A percentile compares a stretch with the other conserved stretches of the same genome.
These are phyloP conservation scores for Lysandra coridon DNA, from an alignment of 2,888 invertebrate species.

Conservation along the genomic window DNA sequence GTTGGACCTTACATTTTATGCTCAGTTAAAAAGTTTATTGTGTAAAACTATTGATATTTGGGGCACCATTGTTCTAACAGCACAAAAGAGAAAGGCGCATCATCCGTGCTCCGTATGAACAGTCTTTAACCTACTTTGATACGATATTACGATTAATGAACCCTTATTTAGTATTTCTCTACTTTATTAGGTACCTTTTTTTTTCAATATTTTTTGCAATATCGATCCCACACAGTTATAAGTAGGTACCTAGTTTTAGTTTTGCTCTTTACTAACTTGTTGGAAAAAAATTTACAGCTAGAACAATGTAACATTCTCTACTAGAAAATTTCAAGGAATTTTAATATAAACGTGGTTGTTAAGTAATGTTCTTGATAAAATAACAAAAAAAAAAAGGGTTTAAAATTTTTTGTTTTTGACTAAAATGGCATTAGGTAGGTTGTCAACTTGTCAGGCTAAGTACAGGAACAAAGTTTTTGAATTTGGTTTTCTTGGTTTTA, in stretches of 20 bases:
- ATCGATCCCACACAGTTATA: neutral
- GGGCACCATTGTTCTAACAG: constrained; percentile 33
- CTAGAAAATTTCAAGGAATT: neutral
- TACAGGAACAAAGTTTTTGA: too few species aligned
- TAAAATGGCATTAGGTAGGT: neutral
- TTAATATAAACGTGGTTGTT: neutral
- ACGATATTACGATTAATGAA: constrained; percentile 34
- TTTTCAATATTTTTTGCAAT: neutral
- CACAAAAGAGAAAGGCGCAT: constrained; percentile 45
- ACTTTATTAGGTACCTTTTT: neutral
- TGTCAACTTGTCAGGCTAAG: neutral
- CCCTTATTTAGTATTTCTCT: constrained; percentile 9
- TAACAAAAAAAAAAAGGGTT: neutral
- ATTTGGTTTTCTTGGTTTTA: too few species aligned
- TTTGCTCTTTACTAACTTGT: neutral
- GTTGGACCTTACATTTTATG: neutral
- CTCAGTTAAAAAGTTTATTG: neutral
- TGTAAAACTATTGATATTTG: constrained; percentile 6
- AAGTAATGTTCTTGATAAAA: neutral
- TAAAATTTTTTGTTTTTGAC: neutral
- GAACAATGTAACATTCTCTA: neutral
- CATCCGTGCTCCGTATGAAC: constrained; percentile 37
- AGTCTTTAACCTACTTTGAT: constrained; percentile 44
- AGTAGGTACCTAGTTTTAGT: neutral
- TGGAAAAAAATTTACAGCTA: neutral